Evolutionary conservation across 2,797 vertebrate genomes (phyloP).

Genomic region (Acrossocheilus fasciatus): DNA sequence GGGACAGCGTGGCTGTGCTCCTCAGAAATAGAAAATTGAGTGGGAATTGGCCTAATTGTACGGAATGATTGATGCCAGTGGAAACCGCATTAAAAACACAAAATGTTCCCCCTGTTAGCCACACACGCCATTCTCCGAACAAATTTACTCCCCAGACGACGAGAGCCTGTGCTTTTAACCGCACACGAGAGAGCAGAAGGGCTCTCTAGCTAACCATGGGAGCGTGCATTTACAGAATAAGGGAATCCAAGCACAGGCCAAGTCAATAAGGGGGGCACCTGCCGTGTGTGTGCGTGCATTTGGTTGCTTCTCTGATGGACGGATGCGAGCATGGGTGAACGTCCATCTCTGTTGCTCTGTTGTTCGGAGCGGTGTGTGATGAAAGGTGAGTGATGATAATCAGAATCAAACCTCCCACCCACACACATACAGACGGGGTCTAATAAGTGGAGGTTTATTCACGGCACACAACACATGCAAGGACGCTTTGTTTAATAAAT

Average conservation of each 20-base stretch:
- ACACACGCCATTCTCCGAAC: slow-evolving; percentile 68
- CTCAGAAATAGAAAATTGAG: slow-evolving; percentile 88
- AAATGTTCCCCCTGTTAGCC: slow-evolving; percentile 80
- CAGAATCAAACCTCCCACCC: slow-evolving; percentile 51
- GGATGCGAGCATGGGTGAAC: slow-evolving; percentile 52
- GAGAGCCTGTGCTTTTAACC: slow-evolving; percentile 59
- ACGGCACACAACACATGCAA: slow-evolving; percentile 62
- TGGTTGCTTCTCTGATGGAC: slow-evolving; percentile 57
- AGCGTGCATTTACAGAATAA: slow-evolving; percentile 61
- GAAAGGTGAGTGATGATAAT: slow-evolving; percentile 60
- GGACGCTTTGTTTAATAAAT: slow-evolving; percentile 62
- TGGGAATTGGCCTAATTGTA: slow-evolving; percentile 90
- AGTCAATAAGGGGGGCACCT: slow-evolving; percentile 49
- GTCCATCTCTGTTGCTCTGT: slow-evolving; percentile 56
- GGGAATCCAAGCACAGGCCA: slow-evolving; percentile 47
- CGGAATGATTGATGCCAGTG: slow-evolving; percentile 92
- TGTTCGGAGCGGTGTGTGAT: slow-evolving; percentile 58
- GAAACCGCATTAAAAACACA: slow-evolving; percentile 84
- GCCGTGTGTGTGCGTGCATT: slow-evolving; percentile 14
- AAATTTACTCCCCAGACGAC: slow-evolving; percentile 72
- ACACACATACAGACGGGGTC: slow-evolving; percentile 53
- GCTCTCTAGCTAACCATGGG: slow-evolving; percentile 54
- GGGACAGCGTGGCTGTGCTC: slow-evolving; percentile 85
- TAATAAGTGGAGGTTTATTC: slow-evolving; percentile 63
- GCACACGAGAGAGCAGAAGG: slow-evolving; percentile 58